Percentiles rank a stretch among this genome's conserved stretches.
phyloP scores from a whole-genome alignment of 1,140 invertebrate species.

The Brachionus rotundiformis region DNA sequence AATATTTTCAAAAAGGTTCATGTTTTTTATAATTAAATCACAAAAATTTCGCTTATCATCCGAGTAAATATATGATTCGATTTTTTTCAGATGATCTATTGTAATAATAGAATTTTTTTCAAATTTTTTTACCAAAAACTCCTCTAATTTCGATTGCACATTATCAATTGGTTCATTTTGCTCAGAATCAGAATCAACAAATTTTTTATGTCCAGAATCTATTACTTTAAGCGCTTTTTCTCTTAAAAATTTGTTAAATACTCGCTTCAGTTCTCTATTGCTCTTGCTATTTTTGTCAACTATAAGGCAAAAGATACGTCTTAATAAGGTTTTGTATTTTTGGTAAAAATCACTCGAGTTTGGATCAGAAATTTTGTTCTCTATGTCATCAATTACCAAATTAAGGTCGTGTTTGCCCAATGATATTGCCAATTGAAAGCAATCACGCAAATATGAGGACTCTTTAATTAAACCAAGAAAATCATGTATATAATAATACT shows the following conservation, averaged over 20 bases:
- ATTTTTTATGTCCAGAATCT: slow-evolving; percentile 9
- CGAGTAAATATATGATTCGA: neutral
- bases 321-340: slow-evolving; percentile 4
- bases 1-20: neutral
- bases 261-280: neutral
- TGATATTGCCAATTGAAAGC: slow-evolving; percentile 31
- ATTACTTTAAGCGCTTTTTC: slow-evolving; percentile 15
- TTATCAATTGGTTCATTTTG: neutral
- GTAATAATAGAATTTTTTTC: slow-evolving; percentile 4
- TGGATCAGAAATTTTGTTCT: neutral
- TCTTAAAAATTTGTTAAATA: slow-evolving; percentile 32
- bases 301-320: slow-evolving; percentile 9
- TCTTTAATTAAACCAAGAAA: slow-evolving; percentile 15
- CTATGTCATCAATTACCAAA: neutral
- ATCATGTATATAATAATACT: slow-evolving; percentile 39
- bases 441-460: neutral
- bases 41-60: neutral
- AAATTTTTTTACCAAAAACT: slow-evolving; percentile 13
- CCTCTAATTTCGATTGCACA: neutral
- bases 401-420: slow-evolving; percentile 22
- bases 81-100: neutral
- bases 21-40: slow-evolving; percentile 5
- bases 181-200: neutral
- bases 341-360: neutral
- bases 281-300: neutral